Evolutionary conservation across 2,797 vertebrate species (phyloP).

Genomic region (Phoxinus dragarum): DNA sequence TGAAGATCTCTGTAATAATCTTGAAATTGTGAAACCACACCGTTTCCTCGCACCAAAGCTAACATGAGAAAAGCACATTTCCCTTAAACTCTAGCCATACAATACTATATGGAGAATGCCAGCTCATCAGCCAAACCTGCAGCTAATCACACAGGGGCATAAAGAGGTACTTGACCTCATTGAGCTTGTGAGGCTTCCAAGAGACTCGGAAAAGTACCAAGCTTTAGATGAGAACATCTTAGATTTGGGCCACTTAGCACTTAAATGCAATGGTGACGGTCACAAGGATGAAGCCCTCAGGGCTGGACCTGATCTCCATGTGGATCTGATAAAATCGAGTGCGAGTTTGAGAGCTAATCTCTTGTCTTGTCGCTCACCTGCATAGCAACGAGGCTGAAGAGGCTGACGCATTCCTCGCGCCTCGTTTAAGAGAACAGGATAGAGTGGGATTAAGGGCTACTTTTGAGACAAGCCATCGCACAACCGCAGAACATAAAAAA

Average conservation of each 20-base stretch:
- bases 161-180: conserved; percentile 40
- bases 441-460: conserved; percentile 55
- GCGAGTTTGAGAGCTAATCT: conserved; percentile 44
- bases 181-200: conserved; percentile 26
- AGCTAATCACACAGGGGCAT: conserved; percentile 37
- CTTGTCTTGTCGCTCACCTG: conserved; percentile 40
- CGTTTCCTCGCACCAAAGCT: conserved; percentile 72
- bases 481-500: conserved; percentile 47
- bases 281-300: conserved; percentile 16
- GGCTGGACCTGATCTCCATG: conserved; percentile 38
- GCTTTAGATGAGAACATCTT: conserved; percentile 26
- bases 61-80: conserved; percentile 57
- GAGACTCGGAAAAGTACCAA: conserved; percentile 5
- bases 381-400: conserved; percentile 43
- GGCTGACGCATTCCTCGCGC: conserved; percentile 55
- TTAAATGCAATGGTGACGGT: not conserved
- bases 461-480: conserved; percentile 50
- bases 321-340: conserved; percentile 45
- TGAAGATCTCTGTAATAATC: conserved; percentile 80
- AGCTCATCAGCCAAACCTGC: conserved; percentile 38
- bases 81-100: conserved; percentile 56
- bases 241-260: conserved; percentile 25
- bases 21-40: conserved; percentile 82
- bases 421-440: conserved; percentile 61
- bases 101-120: conserved; percentile 50